Evolutionary conservation across 92 coral and sea anemone species (phyloP).

Genomic region (Blastomussa wellsi): DNA sequence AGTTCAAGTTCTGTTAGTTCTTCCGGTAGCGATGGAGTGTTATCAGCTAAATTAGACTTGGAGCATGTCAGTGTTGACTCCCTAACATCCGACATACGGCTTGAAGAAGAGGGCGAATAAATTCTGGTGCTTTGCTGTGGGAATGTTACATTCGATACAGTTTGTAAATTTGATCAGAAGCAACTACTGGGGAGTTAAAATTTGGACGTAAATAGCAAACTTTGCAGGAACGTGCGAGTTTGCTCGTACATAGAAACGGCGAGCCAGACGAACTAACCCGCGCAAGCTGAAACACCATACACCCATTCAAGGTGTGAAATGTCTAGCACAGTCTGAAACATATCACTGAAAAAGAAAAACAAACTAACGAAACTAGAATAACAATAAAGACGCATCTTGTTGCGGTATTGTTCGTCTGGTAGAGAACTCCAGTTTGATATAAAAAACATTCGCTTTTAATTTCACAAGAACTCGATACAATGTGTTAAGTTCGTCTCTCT

Average conservation of each 20-base stretch:
- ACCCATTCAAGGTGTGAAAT: neutral
- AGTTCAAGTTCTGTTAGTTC: slow-evolving; percentile 23
- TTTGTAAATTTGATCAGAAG: neutral
- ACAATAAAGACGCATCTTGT: neutral
- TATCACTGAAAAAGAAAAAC: slow-evolving; percentile 8
- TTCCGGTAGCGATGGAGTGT: slow-evolving; percentile 23
- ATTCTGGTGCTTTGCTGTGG: neutral
- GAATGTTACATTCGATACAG: neutral
- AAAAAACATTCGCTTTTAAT: neutral
- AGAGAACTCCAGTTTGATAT: neutral
- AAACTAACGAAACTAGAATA: slow-evolving; percentile 18
- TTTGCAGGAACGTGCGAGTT: neutral
- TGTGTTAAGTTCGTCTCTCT: neutral
- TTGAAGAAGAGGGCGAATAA: slow-evolving; percentile 30
- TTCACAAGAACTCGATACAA: neutral
- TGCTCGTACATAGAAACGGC: neutral
- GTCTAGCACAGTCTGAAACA: neutral
- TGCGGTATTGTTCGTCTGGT: neutral
- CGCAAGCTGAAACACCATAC: neutral
- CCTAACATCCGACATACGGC: slow-evolving; percentile 57
- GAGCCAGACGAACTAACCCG: neutral
- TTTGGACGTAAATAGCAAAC: neutral
- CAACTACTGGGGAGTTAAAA: neutral
- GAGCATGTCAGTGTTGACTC: slow-evolving; percentile 62
- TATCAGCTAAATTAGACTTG: slow-evolving; percentile 45